These are phyloP conservation scores for Oligia strigilis DNA, from an alignment of 2,888 invertebrate species.

Conservation along the genomic window DNA sequence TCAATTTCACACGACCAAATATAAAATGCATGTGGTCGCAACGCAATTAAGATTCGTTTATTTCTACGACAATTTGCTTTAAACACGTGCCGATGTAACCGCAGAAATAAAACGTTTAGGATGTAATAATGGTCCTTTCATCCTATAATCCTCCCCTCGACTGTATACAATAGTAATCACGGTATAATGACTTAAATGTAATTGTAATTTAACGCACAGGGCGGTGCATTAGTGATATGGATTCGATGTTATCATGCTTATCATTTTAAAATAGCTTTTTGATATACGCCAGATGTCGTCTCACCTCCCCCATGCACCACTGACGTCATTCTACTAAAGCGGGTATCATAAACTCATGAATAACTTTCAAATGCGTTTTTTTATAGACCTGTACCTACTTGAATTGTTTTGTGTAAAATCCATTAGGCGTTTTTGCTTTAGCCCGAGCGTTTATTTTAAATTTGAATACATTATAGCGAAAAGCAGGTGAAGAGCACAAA, in stretches of 20 bases:
- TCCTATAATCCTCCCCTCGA: constrained; percentile 74
- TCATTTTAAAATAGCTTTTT: constrained; percentile 86
- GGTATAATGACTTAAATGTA: constrained; percentile 84
- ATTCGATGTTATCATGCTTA: constrained; percentile 83
- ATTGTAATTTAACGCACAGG: constrained; percentile 86
- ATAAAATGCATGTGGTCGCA: constrained; percentile 66
- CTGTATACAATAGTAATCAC: constrained; percentile 78
- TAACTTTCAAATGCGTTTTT: constrained; percentile 50
- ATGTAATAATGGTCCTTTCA: constrained; percentile 73
- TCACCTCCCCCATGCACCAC: constrained; percentile 72
- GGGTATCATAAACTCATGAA: constrained; percentile 57
- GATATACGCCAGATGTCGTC: constrained; percentile 85
- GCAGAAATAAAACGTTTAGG: constrained; percentile 68
- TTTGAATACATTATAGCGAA: constrained; percentile 54
- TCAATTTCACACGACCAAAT: constrained; percentile 65
- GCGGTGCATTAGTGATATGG: constrained; percentile 83
- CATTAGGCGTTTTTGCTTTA: constrained; percentile 33
- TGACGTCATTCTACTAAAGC: constrained; percentile 62
- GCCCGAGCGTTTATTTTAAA: constrained; percentile 37
- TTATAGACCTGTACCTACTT: constrained; percentile 22
- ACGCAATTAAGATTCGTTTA: constrained; percentile 75
- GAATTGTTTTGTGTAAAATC: constrained; percentile 37
- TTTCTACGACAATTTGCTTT: constrained; percentile 76
- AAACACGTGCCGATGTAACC: constrained; percentile 78
- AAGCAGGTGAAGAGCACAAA: constrained; percentile 65